Percentiles rank a stretch among this genome's conserved stretches.
These are phyloP conservation scores for Microplitis mediator DNA, from an alignment of 1,140 invertebrate genomes.

Conservation along the genomic window DNA sequence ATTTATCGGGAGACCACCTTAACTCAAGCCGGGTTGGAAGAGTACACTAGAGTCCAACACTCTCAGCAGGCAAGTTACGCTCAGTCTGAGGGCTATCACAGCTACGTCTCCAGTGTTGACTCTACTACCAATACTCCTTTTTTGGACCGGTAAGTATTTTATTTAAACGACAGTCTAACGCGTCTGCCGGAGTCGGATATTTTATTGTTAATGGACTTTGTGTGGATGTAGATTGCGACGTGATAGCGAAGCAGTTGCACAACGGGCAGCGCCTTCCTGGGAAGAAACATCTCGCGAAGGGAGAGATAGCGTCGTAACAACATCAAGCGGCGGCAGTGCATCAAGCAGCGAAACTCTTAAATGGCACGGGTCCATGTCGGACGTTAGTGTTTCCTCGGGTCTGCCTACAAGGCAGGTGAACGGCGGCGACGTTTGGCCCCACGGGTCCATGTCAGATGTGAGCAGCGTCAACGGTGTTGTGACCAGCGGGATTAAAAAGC, in stretches of 20 bases:
- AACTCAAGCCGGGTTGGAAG: conserved; percentile 73
- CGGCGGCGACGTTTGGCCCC: conserved; percentile 51
- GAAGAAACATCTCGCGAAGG: conserved; percentile 64
- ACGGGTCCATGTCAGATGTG: conserved; percentile 54
- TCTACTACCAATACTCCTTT: conserved; percentile 79
- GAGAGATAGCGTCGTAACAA: conserved; percentile 73
- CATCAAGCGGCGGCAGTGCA: conserved; percentile 71
- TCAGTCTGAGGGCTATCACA: conserved; percentile 82
- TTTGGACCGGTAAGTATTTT: conserved; percentile 68
- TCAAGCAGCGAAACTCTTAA: conserved; percentile 82
- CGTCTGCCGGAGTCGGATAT: no score
- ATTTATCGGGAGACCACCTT: conserved; percentile 56
- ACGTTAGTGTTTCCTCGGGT: conserved; percentile 72
- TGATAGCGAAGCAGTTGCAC: conserved; percentile 67
- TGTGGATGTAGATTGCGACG: conserved; percentile 59
- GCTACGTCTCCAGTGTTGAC: conserved; percentile 80
- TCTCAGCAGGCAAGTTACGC: conserved; percentile 80
- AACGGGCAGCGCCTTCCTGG: conserved; percentile 60
- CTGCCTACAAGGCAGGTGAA: conserved; percentile 46
- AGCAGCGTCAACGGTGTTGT: conserved; percentile 50
- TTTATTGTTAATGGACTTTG: background rate
- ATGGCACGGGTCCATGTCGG: conserved; percentile 81
- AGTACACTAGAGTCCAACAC: conserved; percentile 74
- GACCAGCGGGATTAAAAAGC: conserved; percentile 33
- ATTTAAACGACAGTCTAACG: no score